These are phyloP conservation scores for Scomber scombrus DNA, from an alignment of 2,113 vertebrate species.

Conservation along the genomic window DNA sequence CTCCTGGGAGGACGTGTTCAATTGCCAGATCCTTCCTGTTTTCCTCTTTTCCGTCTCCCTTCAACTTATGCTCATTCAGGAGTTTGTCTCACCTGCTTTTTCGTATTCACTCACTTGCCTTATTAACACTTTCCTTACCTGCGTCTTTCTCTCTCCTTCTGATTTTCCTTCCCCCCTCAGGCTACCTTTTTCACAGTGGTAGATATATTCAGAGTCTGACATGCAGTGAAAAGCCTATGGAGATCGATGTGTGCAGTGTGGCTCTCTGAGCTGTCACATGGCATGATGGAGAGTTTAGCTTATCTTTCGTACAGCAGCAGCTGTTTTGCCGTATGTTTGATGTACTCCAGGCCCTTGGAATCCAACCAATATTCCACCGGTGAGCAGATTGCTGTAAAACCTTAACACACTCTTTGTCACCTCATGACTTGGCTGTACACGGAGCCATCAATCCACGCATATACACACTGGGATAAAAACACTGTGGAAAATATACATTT, in stretches of 20 bases:
- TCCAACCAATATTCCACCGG: constrained; percentile 64
- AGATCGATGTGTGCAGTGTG: constrained; percentile 69
- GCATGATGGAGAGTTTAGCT: constrained; percentile 75
- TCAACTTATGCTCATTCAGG: constrained; percentile 50
- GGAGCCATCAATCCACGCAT: constrained; percentile 33
- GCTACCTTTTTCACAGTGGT: constrained; percentile 64
- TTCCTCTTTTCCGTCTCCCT: constrained; percentile 10
- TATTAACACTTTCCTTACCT: constrained; percentile 60
- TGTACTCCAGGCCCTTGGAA: constrained; percentile 65
- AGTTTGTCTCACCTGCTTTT: constrained; percentile 59
- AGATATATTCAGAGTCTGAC: constrained; percentile 76
- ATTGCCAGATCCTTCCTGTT: constrained; percentile 62
- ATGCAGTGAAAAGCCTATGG: constrained; percentile 67
- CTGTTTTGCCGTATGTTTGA: constrained; percentile 73
- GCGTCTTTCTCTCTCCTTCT: constrained; percentile 22
- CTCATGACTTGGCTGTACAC: constrained; percentile 43
- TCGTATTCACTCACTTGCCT: constrained; percentile 37
- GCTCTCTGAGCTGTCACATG: constrained; percentile 69
- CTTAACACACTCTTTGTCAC: constrained; percentile 63
- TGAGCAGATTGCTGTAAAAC: constrained; percentile 67
- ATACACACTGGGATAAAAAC: constrained; percentile 9
- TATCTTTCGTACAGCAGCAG: constrained; percentile 66
- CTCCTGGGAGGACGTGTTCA: constrained; percentile 62
- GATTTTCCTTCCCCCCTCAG: constrained; percentile 33
- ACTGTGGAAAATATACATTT: constrained; percentile 7